Evolutionary conservation across 2,888 invertebrate genomes (phyloP), one percentile per base, ranked within the genome.

Genomic region (Melieria picta): DNA sequence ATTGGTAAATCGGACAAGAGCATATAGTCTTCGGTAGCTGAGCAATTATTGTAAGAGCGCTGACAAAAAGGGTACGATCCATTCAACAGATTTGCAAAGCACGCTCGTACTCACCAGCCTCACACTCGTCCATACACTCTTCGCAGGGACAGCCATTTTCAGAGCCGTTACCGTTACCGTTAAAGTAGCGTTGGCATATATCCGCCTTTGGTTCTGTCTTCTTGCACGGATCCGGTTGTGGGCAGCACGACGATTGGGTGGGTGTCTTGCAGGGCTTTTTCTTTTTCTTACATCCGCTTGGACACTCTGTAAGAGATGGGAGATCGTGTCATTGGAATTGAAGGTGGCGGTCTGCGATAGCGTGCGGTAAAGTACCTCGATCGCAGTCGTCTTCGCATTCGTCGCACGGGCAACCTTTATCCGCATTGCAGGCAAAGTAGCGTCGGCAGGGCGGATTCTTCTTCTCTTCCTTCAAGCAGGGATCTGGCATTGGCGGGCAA

Each of bases 361-460:
- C 30, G 2, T 30, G 30, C 30, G 30, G 30, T 30, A 30, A 30
- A 30, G 30, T 74, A 85, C 85, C 77, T 70, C 84, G 80, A 65
- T 81, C 83, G n/a, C 79, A 82, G n/a, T 83, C 81, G 71, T 85
- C 84, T 70, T 85, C 84, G 47, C 85, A 82, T 16, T 76, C 77
- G 4, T 78, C 84, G 61, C 81, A 83, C 4, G 83, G 81, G 48
- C 80, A 82, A 47, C 80, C 62, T 71, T 80, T 84, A 68, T 83
- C 83, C 16, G 82, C 74, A 70, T 85, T 86, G 57, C 82, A 83
- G 48, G 81, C 79, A 72, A 84, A 85, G 64, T 84, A 85, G 0
- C 85, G 80, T 9, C 80, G 75, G 45, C 82, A 82, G 13, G 79
- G 70, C 0, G 60, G 56, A 0, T 68, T 45, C 4, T 74, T 63